Percentiles rank a stretch among this genome's conserved stretches.
Evolutionary conservation across 2,113 vertebrate species (phyloP).

Genomic region (Saguinus imperator): DNA sequence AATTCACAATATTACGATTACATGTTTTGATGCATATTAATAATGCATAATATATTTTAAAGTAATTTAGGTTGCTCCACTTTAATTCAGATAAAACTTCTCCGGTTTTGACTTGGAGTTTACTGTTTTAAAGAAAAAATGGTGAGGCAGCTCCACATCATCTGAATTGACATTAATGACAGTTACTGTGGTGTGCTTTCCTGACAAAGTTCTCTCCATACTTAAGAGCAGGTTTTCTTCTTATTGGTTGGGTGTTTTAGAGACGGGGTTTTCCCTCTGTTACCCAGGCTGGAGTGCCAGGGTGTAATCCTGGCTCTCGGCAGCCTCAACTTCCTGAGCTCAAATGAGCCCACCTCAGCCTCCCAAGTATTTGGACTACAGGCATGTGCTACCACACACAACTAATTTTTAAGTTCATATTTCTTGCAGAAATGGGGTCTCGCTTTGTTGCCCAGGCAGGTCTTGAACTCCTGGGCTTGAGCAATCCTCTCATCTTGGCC

Average conservation of each 20-base stretch:
- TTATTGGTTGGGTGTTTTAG: not conserved
- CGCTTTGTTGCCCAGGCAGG: too few species aligned
- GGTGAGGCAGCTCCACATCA: fast-evolving
- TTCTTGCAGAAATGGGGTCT: too few species aligned
- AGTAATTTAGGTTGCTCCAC: not conserved
- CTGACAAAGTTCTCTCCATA: not conserved
- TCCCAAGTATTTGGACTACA: too few species aligned
- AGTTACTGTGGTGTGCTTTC: not conserved
- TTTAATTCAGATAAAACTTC: not conserved
- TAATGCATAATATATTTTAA: not conserved
- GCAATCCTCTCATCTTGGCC: too few species aligned
- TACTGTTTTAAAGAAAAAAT: not conserved
- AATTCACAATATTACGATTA: not conserved
- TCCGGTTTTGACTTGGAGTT: not conserved
- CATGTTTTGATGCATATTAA: not conserved
- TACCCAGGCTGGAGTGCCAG: not conserved
- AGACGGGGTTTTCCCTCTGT: not conserved
- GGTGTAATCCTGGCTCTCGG: too few species aligned
- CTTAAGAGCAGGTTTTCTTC: not conserved
- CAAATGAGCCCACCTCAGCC: too few species aligned
- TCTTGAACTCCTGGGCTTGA: too few species aligned
- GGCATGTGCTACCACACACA: too few species aligned
- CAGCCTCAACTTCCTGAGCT: too few species aligned
- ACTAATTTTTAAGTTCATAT: too few species aligned
- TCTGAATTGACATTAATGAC: too few species aligned